Percentiles rank a stretch among this genome's conserved stretches.
Evolutionary conservation across 2,797 vertebrate species (phyloP).

Genomic region (Sorex maritimensis): DNA sequence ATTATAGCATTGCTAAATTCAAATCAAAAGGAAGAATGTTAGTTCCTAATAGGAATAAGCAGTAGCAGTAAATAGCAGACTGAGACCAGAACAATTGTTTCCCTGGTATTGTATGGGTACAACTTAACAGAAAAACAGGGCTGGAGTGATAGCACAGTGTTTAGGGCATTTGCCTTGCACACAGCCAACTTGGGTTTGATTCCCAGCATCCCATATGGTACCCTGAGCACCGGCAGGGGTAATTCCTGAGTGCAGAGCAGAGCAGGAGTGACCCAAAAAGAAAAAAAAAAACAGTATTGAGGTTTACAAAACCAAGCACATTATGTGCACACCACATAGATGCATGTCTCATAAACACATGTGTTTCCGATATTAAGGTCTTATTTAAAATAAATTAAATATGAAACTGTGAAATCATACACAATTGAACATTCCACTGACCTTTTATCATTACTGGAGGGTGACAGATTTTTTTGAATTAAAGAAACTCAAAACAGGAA

Average conservation of each 20-base stretch:
- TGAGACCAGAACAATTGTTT: too few relatives aligned
- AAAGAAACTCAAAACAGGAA: not conserved
- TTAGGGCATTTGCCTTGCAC: too few relatives aligned
- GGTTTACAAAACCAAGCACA: not conserved
- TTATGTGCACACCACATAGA: not conserved
- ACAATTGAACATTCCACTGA: constrained; percentile 3
- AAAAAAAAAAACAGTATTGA: not conserved
- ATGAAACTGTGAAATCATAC: not conserved
- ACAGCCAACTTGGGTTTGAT: too few relatives aligned
- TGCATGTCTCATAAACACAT: not conserved
- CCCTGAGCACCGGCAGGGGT: too few relatives aligned
- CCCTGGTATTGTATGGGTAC: not conserved
- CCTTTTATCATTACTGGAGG: not conserved
- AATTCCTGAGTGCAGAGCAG: too few relatives aligned
- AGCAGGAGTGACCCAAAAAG: too few relatives aligned
- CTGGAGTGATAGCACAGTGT: too few relatives aligned
- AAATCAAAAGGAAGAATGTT: not conserved
- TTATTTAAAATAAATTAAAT: not conserved
- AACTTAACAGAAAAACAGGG: not conserved
- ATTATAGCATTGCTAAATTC: not conserved
- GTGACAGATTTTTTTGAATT: not conserved
- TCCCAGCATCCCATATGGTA: too few relatives aligned
- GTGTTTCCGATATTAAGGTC: not conserved
- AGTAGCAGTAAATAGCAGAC: accelerated
- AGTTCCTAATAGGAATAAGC: accelerated